Percentiles rank a stretch among this genome's conserved stretches.
Conservation (phyloP, 1,140 invertebrate species). For the Temnothorax longispinosus region DNA sequence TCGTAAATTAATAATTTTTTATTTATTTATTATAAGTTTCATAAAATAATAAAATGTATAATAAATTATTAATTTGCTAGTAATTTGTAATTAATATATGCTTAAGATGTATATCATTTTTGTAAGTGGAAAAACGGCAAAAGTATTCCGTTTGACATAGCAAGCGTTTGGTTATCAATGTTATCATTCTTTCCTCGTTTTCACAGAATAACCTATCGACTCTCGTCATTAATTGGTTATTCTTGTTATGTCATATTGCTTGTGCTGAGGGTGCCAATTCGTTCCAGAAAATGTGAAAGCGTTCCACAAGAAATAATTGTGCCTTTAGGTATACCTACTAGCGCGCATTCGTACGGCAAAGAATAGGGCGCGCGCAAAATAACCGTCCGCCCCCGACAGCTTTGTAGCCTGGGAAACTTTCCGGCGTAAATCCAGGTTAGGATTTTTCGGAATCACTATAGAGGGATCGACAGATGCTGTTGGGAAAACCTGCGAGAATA, state of each 20-base stretch:
- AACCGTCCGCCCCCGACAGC: slow-evolving; percentile 34
- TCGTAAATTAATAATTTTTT: background rate
- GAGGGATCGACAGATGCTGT: slow-evolving; percentile 10
- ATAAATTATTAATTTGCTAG: background rate
- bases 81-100: background rate
- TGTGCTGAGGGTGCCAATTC: slow-evolving; percentile 46
- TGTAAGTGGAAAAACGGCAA: background rate
- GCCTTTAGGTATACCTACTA: slow-evolving; percentile 47
- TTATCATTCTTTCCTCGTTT: slow-evolving; percentile 2
- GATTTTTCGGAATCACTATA: slow-evolving; percentile 43
- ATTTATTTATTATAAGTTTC: background rate
- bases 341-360: slow-evolving; percentile 52
- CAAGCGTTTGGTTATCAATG: background rate
- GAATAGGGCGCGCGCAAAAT: slow-evolving; percentile 54
- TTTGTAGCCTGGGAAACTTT: slow-evolving; percentile 43
- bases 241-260: slow-evolving; percentile 39
- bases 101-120: background rate
- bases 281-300: slow-evolving; percentile 43
- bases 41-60: background rate
- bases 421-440: slow-evolving; percentile 40
- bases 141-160: background rate
- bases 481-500: slow-evolving; percentile 13
- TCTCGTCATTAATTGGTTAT: slow-evolving; percentile 65
- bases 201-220: slow-evolving; percentile 24
- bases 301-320: slow-evolving; percentile 63